phyloP scores from a whole-genome alignment of 2,797 vertebrate species.

The Distichodus sexfasciatus region DNA sequence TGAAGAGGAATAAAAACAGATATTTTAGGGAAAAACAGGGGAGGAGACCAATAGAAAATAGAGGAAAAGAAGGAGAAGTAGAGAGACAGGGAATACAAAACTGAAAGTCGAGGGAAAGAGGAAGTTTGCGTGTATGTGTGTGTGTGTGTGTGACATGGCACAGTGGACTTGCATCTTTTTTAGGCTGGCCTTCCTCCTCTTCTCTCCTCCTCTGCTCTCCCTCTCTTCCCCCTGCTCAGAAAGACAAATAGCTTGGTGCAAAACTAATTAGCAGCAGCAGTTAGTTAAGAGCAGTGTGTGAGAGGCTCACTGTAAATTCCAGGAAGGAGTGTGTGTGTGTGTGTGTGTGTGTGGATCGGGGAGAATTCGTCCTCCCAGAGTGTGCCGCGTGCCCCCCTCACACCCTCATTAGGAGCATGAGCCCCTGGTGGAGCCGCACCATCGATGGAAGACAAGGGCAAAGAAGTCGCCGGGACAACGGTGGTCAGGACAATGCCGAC shows the following conservation, averaged over 20 bases:
- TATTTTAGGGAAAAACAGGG: too few species aligned
- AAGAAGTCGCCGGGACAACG: slow-evolving; percentile 21
- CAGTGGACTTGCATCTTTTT: slow-evolving; percentile 63
- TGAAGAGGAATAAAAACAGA: too few species aligned
- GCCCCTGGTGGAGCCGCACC: slow-evolving; percentile 72
- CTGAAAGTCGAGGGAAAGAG: slow-evolving; percentile 55
- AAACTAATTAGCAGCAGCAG: slow-evolving; percentile 81
- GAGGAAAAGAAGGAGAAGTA: background rate
- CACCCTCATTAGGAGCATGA: slow-evolving; percentile 76
- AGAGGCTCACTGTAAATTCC: slow-evolving; percentile 78
- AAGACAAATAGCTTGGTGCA: slow-evolving; percentile 75
- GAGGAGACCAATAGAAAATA: background rate
- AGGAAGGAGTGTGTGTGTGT: slow-evolving; percentile 76
- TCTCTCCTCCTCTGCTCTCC: background rate
- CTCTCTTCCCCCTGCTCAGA: slow-evolving; percentile 53
- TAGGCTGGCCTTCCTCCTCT: slow-evolving; percentile 52
- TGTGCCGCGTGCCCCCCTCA: slow-evolving; percentile 68
- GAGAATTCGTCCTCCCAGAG: slow-evolving; percentile 71
- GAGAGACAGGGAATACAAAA: slow-evolving; percentile 52
- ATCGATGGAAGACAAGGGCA: slow-evolving; percentile 71
- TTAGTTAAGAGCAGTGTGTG: slow-evolving; percentile 72
- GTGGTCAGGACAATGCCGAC: too few species aligned
- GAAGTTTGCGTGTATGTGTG: slow-evolving; percentile 39
- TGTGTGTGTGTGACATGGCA: slow-evolving; percentile 55
- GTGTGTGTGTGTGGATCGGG: slow-evolving; percentile 71